These are phyloP conservation scores for Girardinus metallicus DNA, from an alignment of 2,797 vertebrate species.

Conservation along the genomic window DNA sequence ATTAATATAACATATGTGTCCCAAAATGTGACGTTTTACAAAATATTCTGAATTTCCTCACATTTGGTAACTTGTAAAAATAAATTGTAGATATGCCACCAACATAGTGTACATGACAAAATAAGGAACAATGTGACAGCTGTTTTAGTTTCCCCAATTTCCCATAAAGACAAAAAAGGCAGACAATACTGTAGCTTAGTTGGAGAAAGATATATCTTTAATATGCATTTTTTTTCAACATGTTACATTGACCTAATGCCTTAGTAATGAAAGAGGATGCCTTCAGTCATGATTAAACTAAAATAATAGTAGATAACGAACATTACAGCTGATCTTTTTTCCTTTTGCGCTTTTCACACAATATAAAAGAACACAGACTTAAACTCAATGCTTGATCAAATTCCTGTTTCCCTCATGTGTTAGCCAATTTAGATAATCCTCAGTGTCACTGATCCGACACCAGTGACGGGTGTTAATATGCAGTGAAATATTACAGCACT, in stretches of 20 bases:
- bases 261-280: neutral
- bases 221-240: neutral
- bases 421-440: conserved; percentile 45
- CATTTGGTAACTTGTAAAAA: neutral
- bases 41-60: neutral
- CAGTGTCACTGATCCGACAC: conserved; percentile 27
- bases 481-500: conserved; percentile 51
- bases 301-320: neutral
- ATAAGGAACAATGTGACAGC: neutral
- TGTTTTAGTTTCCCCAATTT: neutral
- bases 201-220: neutral
- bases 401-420: conserved; percentile 32
- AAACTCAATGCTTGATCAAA: conserved; percentile 39
- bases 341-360: conserved; percentile 3
- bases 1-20: neutral
- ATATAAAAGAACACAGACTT: conserved; percentile 20
- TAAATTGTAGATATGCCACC: neutral
- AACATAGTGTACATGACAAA: neutral
- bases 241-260: neutral
- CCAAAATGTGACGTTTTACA: neutral
- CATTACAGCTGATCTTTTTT: neutral
- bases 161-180: neutral
- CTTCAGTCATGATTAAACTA: neutral
- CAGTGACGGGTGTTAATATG: conserved; percentile 40
- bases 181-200: neutral